A percentile compares a stretch with the other conserved stretches of the same genome.
phyloP scores from a whole-genome alignment of 30 jellyfish, hydroid and myxozoan genomes.

The Hydra vulgaris region DNA sequence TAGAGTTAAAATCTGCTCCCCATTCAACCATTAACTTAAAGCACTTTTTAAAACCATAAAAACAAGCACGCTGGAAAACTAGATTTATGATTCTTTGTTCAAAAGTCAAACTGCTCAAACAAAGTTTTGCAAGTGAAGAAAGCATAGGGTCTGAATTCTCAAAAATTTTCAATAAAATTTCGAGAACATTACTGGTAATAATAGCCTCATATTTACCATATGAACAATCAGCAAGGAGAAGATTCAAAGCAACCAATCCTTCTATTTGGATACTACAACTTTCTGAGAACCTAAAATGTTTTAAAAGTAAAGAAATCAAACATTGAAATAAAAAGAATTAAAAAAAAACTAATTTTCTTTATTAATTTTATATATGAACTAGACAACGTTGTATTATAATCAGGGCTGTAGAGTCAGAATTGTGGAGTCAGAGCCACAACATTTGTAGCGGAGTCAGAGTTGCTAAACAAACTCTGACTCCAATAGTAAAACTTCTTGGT shows the following conservation, averaged over 20 bases:
- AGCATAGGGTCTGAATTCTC: conserved; percentile 21
- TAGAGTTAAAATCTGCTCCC: conserved; percentile 73
- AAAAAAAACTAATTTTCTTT: not conserved
- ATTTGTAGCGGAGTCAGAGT: too few species aligned
- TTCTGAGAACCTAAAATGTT: conserved; percentile 49
- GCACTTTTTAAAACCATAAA: conserved; percentile 23
- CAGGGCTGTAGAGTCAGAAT: too few species aligned
- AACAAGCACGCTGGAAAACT: conserved; percentile 65
- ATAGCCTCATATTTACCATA: conserved; percentile 26
- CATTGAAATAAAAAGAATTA: conserved; percentile 17
- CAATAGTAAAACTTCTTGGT: too few species aligned
- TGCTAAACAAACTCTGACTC: too few species aligned
- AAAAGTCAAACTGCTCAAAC: conserved; percentile 31
- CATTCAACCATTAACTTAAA: conserved; percentile 47
- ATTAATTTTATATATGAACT: too few species aligned
- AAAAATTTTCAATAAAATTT: conserved; percentile 39
- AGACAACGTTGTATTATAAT: too few species aligned
- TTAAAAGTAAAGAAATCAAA: conserved; percentile 33
- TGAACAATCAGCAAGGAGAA: conserved; percentile 33
- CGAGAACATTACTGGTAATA: conserved; percentile 38
- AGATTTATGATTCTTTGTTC: conserved; percentile 40
- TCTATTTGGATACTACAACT: conserved; percentile 50
- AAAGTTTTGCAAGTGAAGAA: conserved; percentile 41
- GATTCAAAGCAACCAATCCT: conserved; percentile 56
- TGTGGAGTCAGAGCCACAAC: too few species aligned